Conservation (phyloP, 92 coral and sea anemone species). For the Pocillopora grandis region DNA sequence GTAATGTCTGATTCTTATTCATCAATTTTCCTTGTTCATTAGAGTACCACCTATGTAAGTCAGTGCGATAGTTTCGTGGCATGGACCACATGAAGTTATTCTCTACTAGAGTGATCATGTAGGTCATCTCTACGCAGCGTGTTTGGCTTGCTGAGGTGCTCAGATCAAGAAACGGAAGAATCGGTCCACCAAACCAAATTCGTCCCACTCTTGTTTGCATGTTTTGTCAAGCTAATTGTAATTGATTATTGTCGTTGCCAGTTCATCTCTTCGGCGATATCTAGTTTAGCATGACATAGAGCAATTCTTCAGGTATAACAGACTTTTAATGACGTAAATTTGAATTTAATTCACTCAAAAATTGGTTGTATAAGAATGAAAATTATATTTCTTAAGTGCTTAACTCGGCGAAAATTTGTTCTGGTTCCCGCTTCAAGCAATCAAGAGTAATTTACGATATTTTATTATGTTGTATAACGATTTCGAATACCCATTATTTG, state of each 20-base stretch:
- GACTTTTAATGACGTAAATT: background rate
- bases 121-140: background rate
- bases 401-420: background rate
- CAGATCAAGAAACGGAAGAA: background rate
- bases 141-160: background rate
- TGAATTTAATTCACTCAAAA: background rate
- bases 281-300: too few species aligned
- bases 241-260: background rate
- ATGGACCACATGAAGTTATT: too few species aligned
- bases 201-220: background rate
- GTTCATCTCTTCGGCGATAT: too few species aligned
- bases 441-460: background rate
- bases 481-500: background rate
- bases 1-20: background rate
- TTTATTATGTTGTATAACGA: background rate
- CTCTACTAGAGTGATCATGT: too few species aligned
- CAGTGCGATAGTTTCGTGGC: too few species aligned
- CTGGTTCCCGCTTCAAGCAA: background rate
- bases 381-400: background rate
- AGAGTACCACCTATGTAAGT: too few species aligned
- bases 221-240: slow-evolving; percentile 3
- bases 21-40: background rate
- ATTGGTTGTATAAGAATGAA: background rate
- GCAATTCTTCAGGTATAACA: too few species aligned
- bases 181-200: background rate